phyloP scores from a whole-genome alignment of 2,797 vertebrate genomes.

The Crax fasciolata region DNA sequence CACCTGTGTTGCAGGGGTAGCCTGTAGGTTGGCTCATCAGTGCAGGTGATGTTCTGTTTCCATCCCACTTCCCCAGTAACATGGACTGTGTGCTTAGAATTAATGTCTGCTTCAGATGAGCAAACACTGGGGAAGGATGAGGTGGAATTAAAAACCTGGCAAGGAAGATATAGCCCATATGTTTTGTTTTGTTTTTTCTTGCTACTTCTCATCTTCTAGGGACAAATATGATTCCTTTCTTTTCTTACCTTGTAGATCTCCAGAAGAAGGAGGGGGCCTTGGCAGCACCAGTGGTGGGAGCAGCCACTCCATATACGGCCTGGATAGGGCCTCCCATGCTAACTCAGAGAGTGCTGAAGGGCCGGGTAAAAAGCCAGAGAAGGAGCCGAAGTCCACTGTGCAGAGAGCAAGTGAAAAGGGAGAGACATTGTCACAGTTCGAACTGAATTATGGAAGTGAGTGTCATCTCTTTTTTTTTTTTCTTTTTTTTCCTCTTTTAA shows the following conservation, averaged over 20 bases:
- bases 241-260: conserved; percentile 80
- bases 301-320: conserved; percentile 82
- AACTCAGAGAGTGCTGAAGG: conserved; percentile 81
- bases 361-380: conserved; percentile 89
- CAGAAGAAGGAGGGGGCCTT: conserved; percentile 87
- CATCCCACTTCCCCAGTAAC: not conserved
- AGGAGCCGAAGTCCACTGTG: conserved; percentile 85
- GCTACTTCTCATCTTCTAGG: rapidly evolving
- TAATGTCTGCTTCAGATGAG: not conserved
- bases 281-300: conserved; percentile 72
- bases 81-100: not conserved
- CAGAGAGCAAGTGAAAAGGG: conserved; percentile 86
- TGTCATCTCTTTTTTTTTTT: not conserved
- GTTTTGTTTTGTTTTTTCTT: not conserved
- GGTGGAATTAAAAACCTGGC: not conserved
- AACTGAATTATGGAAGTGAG: conserved; percentile 93
- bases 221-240: not conserved
- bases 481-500: not conserved
- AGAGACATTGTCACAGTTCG: conserved; percentile 90
- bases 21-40: not conserved
- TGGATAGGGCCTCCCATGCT: conserved; percentile 84
- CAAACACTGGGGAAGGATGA: not conserved
- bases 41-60: not conserved
- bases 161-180: rapidly evolving
- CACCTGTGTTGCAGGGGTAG: not conserved